A percentile compares a stretch with the other conserved stretches of the same genome.
These are phyloP conservation scores for Crocodylus rhombifer DNA, from an alignment of 2,797 vertebrate genomes.

Conservation along the genomic window DNA sequence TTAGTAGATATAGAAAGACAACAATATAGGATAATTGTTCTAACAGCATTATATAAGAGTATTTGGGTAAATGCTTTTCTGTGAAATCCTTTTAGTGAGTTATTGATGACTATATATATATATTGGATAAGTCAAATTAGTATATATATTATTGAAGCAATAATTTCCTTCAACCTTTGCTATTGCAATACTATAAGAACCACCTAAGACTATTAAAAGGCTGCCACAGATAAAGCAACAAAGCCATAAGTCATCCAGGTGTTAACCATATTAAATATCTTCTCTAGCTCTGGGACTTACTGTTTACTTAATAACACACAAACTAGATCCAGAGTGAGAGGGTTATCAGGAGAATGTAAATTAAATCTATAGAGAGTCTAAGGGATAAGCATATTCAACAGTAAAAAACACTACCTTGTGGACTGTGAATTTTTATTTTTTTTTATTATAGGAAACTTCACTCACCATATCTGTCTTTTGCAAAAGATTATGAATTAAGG, in stretches of 20 bases:
- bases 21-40: background rate
- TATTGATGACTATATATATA: conserved; percentile 73
- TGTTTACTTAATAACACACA: conserved; percentile 69
- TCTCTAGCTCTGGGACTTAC: conserved; percentile 65
- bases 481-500: conserved; percentile 78
- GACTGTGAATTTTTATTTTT: conserved; percentile 64
- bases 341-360: conserved; percentile 65
- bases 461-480: conserved; percentile 73
- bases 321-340: conserved; percentile 63
- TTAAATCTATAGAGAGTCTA: conserved; percentile 51
- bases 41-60: background rate
- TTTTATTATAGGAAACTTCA: conserved; percentile 72
- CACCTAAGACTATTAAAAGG: conserved; percentile 47
- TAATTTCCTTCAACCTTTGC: conserved; percentile 51
- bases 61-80: conserved; percentile 28
- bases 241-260: conserved; percentile 73
- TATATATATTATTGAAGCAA: conserved; percentile 49
- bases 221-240: conserved; percentile 57
- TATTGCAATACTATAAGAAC: conserved; percentile 43
- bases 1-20: background rate
- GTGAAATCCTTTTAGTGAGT: conserved; percentile 63
- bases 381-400: conserved; percentile 61
- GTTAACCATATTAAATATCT: conserved; percentile 73
- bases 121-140: conserved; percentile 64
- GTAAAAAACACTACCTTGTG: conserved; percentile 48